Evolutionary conservation across 1,140 invertebrate genomes (phyloP), one percentile per base, ranked within the genome.

Genomic region (Geopemphigus sp.): DNA sequence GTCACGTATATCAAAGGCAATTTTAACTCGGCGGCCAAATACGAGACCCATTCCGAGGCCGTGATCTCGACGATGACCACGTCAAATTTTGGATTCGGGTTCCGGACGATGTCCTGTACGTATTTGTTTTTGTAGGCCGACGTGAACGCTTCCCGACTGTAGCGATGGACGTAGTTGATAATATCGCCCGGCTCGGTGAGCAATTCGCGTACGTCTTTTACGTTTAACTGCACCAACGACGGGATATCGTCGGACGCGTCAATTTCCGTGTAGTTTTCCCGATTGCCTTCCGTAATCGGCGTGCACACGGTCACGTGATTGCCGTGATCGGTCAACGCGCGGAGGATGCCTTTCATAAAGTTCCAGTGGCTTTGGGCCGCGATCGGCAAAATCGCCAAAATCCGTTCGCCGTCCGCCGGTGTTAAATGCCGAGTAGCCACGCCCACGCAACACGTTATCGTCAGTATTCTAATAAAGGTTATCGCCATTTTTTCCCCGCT

Each of bases 341-440:
- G 68, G 5, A 85, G 74, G 4, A 86, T 45, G 4, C 84, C 82
- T 64, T 83, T 82, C 59, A 85, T 85, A 17, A 86, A 81, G 45
- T 83, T 82, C 59, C 83, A 85, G 74, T 86, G 86, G 80, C 85
- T 86, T 82, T 82, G 84, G 3, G 80, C 83, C 3, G 81, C 80
- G 24, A 82, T 63, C 6, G 84, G 82, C 47, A 83, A 82, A 24
- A 86, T 63, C 12, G 80, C 83, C 22, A 85, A 73, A 72, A 85
- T 84, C 32, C 66, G 61, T 11, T 61, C 68, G 61, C 81, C 24
- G 12, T 82, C n/a, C 4, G 22, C 64, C 12, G 64, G 45, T 11
- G 32, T n/a, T 5, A n/a, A 12, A 39, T 12, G 12, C 19, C 19
- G 19, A 2, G 32, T 5, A 11, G 19, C 19, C 12, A 24, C 12